Evolutionary conservation across 1,140 invertebrate species (phyloP).

Genomic region (Euura lappo): DNA sequence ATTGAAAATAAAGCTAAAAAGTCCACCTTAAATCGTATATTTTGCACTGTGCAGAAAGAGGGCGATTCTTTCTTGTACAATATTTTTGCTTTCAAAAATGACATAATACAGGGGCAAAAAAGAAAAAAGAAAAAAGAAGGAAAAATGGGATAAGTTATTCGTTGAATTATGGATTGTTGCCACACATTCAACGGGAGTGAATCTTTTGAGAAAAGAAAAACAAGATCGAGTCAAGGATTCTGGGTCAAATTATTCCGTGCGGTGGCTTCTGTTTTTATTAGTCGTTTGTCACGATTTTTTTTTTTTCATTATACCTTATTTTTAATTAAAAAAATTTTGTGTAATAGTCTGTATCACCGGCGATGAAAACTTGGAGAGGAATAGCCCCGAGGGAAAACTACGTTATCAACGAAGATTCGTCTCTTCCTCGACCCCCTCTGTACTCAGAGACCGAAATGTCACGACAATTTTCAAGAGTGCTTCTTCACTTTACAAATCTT

Average conservation of each 20-base stretch:
- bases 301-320: too few relatives aligned
- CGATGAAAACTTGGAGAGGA: background rate
- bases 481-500: background rate
- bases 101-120: too few relatives aligned
- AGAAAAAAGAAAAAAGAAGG: background rate
- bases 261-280: too few relatives aligned
- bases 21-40: too few relatives aligned
- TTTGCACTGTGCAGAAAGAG: too few relatives aligned
- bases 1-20: too few relatives aligned
- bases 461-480: background rate
- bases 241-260: background rate
- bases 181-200: background rate
- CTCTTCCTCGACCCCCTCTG: background rate
- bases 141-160: background rate
- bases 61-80: too few relatives aligned
- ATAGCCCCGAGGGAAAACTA: background rate
- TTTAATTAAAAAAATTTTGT: too few relatives aligned
- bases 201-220: background rate
- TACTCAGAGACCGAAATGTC: background rate
- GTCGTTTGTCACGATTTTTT: background rate
- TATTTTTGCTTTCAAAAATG: too few relatives aligned
- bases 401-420: background rate
- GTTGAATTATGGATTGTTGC: background rate
- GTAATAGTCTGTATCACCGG: too few relatives aligned
- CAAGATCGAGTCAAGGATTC: background rate